Evolutionary conservation across 2,113 vertebrate genomes (phyloP), one percentile per base, ranked within the genome.

Genomic region (Chaetorhynchus papuensis): DNA sequence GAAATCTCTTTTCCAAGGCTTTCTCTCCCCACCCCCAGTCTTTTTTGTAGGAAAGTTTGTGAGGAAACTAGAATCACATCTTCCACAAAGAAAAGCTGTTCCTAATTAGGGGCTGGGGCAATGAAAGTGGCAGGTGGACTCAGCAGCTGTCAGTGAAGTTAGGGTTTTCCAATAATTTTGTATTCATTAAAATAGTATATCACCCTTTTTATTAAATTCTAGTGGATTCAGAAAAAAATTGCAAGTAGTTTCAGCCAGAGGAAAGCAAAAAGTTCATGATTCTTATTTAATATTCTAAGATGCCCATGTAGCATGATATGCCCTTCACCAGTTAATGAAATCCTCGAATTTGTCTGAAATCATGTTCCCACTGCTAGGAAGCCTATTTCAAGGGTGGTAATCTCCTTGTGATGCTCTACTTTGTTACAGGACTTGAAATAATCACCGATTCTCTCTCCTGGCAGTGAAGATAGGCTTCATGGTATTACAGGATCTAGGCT

Each of bases 341-440:
- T 21, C 6, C 37, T 39, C 52, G 35, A 70, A 53, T 81, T 72
- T 91, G 50, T 44, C 68, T 77, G 39, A 77, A 94, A 91, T 68
- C 3, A 2, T 61, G 6, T 7, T 83, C 13, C 26, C 52, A 37
- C 37, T 59, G 30, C 28, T 66, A 72, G 60, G 21, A 89, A 90
- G 26, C 10, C 7, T 72, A 4, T 80, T 94, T 92, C 26, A 52
- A 89, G 14, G 30, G 69, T 0, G 0, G 5, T 69, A 90, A 91
- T 91, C 77, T 65, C 83, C 63, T 78, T 69, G 22, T 49, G 54
- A 69, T 86, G 14, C 20, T 83, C 47, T 66, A 8, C 57, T 83
- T 92, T 83, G 54, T 83, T 81, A 66, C 23, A 70, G 42, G 59
- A 65, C 63, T 83, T 92, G 37, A 91, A 95, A 86, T 65, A 80